These are phyloP conservation scores for Thamnophis sirtalis DNA, from an alignment of 2,113 vertebrate genomes.

Conservation along the genomic window DNA sequence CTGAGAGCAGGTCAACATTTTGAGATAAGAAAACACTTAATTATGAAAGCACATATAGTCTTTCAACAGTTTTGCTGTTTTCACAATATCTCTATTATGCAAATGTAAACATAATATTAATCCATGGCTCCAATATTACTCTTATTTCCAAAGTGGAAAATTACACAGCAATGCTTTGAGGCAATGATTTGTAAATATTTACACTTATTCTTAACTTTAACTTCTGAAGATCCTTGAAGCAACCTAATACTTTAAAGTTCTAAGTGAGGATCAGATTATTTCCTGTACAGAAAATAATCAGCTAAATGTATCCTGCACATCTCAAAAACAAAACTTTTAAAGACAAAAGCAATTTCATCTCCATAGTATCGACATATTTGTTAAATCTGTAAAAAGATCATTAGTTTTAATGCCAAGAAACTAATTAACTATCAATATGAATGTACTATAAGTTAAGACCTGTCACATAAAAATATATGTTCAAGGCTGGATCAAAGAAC, in stretches of 20 bases:
- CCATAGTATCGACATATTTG: not conserved
- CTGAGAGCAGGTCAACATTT: not conserved
- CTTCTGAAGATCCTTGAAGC: not conserved
- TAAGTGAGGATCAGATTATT: not conserved
- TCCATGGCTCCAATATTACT: not conserved
- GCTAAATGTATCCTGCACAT: not conserved
- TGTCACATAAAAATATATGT: not conserved
- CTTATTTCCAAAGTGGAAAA: conserved; percentile 6
- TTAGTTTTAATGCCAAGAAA: not conserved
- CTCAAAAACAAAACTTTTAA: not conserved
- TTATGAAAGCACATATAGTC: not conserved
- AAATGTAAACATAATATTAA: not conserved
- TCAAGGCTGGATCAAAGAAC: not conserved
- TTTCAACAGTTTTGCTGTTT: not conserved
- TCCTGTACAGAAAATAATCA: not conserved
- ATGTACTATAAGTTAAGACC: not conserved
- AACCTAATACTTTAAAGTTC: not conserved
- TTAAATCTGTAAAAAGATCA: not conserved
- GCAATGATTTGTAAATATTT: conserved; percentile 7
- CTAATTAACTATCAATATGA: not conserved
- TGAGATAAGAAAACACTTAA: not conserved
- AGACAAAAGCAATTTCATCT: not conserved
- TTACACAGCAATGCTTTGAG: conserved; percentile 1
- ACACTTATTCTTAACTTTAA: conserved; percentile 3
- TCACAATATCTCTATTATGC: not conserved